Evolutionary conservation across 1,140 invertebrate species (phyloP).

Genomic region (Aradophagus sp.): DNA sequence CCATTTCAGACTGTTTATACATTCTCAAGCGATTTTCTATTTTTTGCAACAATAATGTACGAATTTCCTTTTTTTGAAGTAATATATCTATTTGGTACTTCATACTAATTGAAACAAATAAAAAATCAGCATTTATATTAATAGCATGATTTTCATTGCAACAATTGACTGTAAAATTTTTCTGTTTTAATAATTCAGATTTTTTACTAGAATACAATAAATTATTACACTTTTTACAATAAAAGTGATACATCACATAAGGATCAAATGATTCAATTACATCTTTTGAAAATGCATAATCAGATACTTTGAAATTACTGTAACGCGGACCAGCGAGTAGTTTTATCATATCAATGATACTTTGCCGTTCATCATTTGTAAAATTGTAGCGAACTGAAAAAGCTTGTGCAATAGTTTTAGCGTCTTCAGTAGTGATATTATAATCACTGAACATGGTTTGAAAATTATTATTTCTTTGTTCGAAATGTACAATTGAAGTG

Average conservation of each 20-base stretch:
- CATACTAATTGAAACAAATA: constrained; percentile 20
- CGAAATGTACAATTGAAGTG: too few relatives aligned
- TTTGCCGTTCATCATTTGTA: constrained; percentile 9
- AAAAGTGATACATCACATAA: constrained; percentile 18
- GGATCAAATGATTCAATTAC: constrained; percentile 5
- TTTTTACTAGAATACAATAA: constrained; percentile 6
- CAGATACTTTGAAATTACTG: constrained; percentile 10
- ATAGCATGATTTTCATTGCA: constrained; percentile 4
- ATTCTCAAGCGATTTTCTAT: too few relatives aligned
- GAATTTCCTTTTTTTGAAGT: constrained; percentile 8
- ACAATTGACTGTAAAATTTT: constrained; percentile 1
- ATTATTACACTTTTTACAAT: constrained; percentile 3
- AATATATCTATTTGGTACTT: constrained; percentile 17
- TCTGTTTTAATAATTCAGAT: constrained; percentile 3
- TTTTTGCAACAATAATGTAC: constrained; percentile 2
- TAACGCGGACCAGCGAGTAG: constrained; percentile 8
- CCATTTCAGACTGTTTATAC: background rate
- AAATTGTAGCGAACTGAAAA: too few relatives aligned
- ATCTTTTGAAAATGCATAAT: background rate
- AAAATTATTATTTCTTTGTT: too few relatives aligned
- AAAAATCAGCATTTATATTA: background rate
- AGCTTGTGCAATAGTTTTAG: too few relatives aligned
- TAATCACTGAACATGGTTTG: too few relatives aligned
- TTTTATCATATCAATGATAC: constrained; percentile 10
- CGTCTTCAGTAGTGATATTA: too few relatives aligned